phyloP scores from a whole-genome alignment of 2,888 invertebrate genomes.

The Rhagophthalmus giganteus region DNA sequence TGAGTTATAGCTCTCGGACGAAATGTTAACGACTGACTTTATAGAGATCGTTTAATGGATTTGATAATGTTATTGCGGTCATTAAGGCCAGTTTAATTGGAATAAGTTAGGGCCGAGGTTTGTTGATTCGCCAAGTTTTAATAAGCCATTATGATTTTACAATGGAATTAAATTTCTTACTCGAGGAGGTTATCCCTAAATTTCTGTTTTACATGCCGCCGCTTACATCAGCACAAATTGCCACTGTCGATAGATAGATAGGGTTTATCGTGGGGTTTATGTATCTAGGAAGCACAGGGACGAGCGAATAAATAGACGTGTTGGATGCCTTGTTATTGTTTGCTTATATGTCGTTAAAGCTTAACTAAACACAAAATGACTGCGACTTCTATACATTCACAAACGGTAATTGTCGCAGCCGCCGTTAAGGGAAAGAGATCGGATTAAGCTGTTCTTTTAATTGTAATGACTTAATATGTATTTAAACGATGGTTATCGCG shows the following conservation, averaged over 20 bases:
- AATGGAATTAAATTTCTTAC: constrained; percentile 31
- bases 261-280: constrained; percentile 9
- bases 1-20: constrained; percentile 28
- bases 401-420: too few relatives aligned
- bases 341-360: constrained; percentile 2
- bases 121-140: constrained; percentile 43
- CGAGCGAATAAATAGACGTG: constrained; percentile 10
- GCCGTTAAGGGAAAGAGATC: too few relatives aligned
- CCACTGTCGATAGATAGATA: constrained; percentile 11
- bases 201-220: constrained; percentile 13
- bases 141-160: constrained; percentile 42
- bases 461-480: too few relatives aligned
- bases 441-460: too few relatives aligned
- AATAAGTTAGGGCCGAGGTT: constrained; percentile 38
- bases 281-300: not conserved
- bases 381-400: too few relatives aligned
- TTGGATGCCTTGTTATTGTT: constrained; percentile 6
- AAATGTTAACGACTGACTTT: constrained; percentile 32
- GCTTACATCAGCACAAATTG: constrained; percentile 6
- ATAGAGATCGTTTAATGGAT: constrained; percentile 42
- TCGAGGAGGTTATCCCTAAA: constrained; percentile 5
- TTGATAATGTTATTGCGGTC: constrained; percentile 45
- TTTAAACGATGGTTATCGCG: too few relatives aligned
- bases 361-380: constrained; percentile 1
- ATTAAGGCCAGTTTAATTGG: constrained; percentile 43